phyloP scores from a whole-genome alignment of 2,797 vertebrate genomes.

The Cephalopachus bancanus region DNA sequence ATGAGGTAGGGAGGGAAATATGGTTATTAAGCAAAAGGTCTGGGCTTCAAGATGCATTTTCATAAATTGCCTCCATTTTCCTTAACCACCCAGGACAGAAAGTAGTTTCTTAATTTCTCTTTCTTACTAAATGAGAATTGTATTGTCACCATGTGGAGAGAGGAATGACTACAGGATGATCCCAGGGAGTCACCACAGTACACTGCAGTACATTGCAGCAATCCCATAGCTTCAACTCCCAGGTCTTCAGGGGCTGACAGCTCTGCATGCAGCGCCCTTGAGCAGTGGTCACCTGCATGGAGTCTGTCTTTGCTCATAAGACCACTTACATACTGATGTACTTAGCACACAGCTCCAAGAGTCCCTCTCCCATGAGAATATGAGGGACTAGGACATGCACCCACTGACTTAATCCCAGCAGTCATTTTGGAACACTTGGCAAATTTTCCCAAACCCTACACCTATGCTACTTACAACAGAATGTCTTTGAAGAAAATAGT shows the following conservation, averaged over 20 bases:
- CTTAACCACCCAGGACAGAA: background rate
- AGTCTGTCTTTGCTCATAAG: background rate
- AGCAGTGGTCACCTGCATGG: too few species aligned
- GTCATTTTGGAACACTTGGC: background rate
- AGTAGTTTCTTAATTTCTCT: background rate
- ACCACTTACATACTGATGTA: background rate
- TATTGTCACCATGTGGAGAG: background rate
- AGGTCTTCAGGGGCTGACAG: background rate
- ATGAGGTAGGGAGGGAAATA: background rate
- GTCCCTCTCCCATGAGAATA: background rate
- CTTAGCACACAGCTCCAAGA: rapidly evolving
- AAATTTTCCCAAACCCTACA: background rate
- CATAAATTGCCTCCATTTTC: constrained; percentile 29
- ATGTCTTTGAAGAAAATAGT: background rate
- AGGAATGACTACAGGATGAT: background rate
- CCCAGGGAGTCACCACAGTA: background rate
- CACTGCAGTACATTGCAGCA: background rate
- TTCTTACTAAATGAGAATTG: background rate
- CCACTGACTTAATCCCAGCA: background rate
- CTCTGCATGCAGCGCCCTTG: rapidly evolving
- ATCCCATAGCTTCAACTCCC: background rate
- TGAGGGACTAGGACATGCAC: background rate
- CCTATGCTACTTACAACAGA: background rate
- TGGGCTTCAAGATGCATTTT: background rate
- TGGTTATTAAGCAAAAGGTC: background rate